Evolutionary conservation across 2,113 vertebrate species (phyloP), one percentile per base, ranked within the genome.

Genomic region (Empidonax alnorum): DNA sequence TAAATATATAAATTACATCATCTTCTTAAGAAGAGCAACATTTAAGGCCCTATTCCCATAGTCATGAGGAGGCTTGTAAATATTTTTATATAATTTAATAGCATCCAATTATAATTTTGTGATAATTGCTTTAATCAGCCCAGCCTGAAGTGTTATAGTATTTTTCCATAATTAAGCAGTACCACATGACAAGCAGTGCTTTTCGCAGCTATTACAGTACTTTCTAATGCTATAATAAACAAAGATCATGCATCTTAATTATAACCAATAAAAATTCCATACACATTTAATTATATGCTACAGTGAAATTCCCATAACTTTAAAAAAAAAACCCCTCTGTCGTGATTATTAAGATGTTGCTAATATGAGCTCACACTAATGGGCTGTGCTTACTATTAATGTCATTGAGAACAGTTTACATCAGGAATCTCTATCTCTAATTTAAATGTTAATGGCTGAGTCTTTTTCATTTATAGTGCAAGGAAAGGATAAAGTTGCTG

Each of bases 181-280:
- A 94, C 12, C 49, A 93, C 89, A 91, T 84, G 89, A 97, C 86
- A 97, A 93, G 69, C 68, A 90, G 53, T 68, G 52, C 53, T 87
- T 97, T 97, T 96, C 72, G 94, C 74, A 47, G 66, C 91, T 82
- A 94, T 92, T 97, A 88, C 14, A 87, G 55, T 63, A 91, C 84
- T 95, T 96, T 94, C 90, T 96, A 96, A 97, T 92, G 94, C 87
- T 82, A 84, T 94, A 96, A 98, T 97, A 96, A 97, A 97, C 90
- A 98, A 89, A 96, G 85, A 97, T 98, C 91, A 92, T 97, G 84
- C 89, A 83, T 97, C 97, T 98, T 97, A 98, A 98, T 98, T 97
- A 98, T 83, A 96, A 76, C 93, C 72, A 97, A 98, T 98, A 98
- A 97, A 97, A 95, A 96, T 97, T 97, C 92, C 93, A 67, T 96